Evolutionary conservation across 2,888 invertebrate species (phyloP), one percentile per base, ranked within the genome.

Genomic region (Magallana nippona): DNA sequence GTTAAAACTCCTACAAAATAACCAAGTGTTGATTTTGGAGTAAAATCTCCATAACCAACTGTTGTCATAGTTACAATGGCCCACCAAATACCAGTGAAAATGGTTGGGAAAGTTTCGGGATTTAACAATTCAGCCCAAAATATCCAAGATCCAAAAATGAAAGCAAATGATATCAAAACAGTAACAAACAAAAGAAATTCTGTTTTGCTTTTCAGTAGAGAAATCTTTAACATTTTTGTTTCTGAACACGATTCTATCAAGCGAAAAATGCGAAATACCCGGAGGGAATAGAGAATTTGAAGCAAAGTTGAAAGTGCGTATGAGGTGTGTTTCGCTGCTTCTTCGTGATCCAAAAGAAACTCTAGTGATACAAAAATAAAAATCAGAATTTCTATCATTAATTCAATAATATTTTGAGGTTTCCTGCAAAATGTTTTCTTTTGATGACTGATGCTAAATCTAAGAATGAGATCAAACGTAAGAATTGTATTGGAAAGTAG

Each of bases 221-320:
- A 71, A 27, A 71, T 15, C 15, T 71, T 71, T 13, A 71, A 22
- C 71, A 71, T 71, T 71, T 71, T 27, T 15, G 32, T 27, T 22
- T 71, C 71, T 27, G 71, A 71, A 5, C 71, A 27, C 1, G 71
- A 27, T 22, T 71, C 71, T 10, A 71, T 71, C 0, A 71, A 5
- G 13, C 71, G 71, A 5, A 71, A 71, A 71, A 71, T 71, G 11
- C 71, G 71, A 71, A 71, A 27, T 71, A 71, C 71, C 32, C 71
- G 71, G 27, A 71, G 71, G 13, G 71, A 71, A 27, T 71, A 71
- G 2, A 71, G 27, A 13, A 71, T 27, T 71, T 71, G 71, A 11
- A 71, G 2, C 13, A 27, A 32, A 5, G 27, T 27, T 13, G 71
- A 27, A 22, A 22, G 15, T 32, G 5, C 71, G 3, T 71, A 71